Evolutionary conservation across 2,888 invertebrate species (phyloP), one percentile per base, ranked within the genome.

Genomic region (Andricus curvator): DNA sequence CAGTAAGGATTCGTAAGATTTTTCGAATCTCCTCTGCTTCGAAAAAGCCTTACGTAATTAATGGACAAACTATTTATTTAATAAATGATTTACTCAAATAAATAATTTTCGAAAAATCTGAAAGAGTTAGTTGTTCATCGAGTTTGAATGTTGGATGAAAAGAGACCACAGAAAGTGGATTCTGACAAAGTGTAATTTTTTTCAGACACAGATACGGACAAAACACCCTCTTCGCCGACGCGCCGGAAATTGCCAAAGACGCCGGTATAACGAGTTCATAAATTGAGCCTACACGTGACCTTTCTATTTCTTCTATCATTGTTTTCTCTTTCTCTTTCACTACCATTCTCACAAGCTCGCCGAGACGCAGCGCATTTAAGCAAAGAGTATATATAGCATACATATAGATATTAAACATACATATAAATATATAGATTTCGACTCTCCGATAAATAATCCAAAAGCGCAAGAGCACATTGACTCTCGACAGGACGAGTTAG

Each of bases 231-330:
- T 88, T 97, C 97, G 92, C 97, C 97, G 91, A 97, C 98, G 88
- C 95, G 97, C 95, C 96, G 98, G 95, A 98, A 98, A 96, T 95
- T 98, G 94, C 98, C 98, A 93, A 98, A 98, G 96, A 98, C 98
- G 94, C 98, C 98, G 96, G 98, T 98, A 97, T 97, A 97, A 97
- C 89, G 89, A 92, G 92, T 92, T 92, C 88, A 90, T 92, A 92
- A 89, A 96, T 94, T 94, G 93, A 93, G 94, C 93, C 93, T 92
- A 93, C 94, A 93, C 93, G 92, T 94, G 94, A 94, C 94, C 92
- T 93, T 93, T 86, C 85, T 88, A 82, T 85, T 84, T 82, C 84
- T 86, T 80, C 67, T 82, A 70, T 82, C 84, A 80, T 81, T 78
- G 83, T 78, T 81, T 65, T 82, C 79, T 78, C 51, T 83, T 79